phyloP scores from a whole-genome alignment of 2,113 vertebrate genomes.

The Anhinga anhinga region DNA sequence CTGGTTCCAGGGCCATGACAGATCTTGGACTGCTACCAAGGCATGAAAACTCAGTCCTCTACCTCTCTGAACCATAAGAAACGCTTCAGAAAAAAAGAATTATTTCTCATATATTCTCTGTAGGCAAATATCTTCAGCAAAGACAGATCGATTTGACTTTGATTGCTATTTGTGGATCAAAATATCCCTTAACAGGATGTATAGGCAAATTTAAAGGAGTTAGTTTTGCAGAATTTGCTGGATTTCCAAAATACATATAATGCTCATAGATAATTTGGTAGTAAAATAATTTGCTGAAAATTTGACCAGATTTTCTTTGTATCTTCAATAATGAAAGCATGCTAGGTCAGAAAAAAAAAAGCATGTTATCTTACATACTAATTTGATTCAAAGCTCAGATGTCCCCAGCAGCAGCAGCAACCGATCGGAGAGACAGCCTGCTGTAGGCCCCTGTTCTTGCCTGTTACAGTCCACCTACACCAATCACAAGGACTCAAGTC shows the following conservation, averaged over 20 bases:
- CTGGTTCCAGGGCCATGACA: neutral
- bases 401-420: neutral
- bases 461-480: fast-evolving
- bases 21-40: neutral
- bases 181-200: neutral
- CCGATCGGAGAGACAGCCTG: fast-evolving
- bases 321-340: neutral
- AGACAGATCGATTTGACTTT: neutral
- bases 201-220: neutral
- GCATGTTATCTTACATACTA: neutral
- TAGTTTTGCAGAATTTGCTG: neutral
- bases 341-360: neutral
- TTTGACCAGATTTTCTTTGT: neutral
- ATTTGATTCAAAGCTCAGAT: neutral
- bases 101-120: neutral
- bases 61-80: neutral
- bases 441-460: neutral
- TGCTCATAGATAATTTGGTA: neutral
- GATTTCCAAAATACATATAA: neutral
- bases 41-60: neutral
- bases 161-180: neutral
- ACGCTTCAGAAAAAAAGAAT: neutral
- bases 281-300: neutral
- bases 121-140: neutral
- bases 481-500: neutral